phyloP scores from a whole-genome alignment of 2,113 vertebrate species.

The Myrmophylax atrothorax region DNA sequence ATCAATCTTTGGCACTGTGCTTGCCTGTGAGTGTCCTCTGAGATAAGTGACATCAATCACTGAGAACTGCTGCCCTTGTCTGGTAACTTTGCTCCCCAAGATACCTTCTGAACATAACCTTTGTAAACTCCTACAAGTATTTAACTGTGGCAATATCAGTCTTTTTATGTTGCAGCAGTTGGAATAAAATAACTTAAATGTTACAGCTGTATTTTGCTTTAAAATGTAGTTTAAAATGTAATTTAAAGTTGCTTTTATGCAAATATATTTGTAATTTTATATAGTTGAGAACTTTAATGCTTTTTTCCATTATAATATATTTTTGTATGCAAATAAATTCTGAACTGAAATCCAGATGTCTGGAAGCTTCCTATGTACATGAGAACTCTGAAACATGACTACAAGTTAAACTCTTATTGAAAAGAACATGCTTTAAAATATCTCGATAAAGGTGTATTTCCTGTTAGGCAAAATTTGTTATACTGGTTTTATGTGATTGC shows the following conservation, averaged over 20 bases:
- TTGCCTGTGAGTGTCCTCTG: neutral
- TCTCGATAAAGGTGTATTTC: neutral
- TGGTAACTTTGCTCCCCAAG: neutral
- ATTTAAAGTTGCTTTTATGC: constrained; percentile 87
- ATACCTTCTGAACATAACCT: neutral
- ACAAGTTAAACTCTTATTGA: neutral
- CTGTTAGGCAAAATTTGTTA: neutral
- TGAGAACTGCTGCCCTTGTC: constrained; percentile 13
- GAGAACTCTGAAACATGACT: neutral
- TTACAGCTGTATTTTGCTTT: constrained; percentile 70
- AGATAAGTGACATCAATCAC: neutral
- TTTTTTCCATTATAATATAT: constrained; percentile 89
- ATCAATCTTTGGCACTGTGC: neutral
- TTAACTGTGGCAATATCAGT: constrained; percentile 8
- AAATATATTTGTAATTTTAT: constrained; percentile 92
- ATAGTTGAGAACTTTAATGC: constrained; percentile 83
- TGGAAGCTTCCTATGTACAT: neutral
- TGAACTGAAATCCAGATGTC: constrained; percentile 51
- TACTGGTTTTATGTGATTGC: neutral
- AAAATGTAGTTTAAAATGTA: constrained; percentile 81
- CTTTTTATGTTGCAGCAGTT: constrained; percentile 23
- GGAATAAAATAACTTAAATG: constrained; percentile 34
- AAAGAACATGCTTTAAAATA: neutral
- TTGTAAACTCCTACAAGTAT: neutral
- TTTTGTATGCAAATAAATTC: constrained; percentile 91